Percentiles rank a stretch among this genome's conserved stretches.
Evolutionary conservation across 1,140 invertebrate genomes (phyloP).

Genomic region (Melitaea cinxia): DNA sequence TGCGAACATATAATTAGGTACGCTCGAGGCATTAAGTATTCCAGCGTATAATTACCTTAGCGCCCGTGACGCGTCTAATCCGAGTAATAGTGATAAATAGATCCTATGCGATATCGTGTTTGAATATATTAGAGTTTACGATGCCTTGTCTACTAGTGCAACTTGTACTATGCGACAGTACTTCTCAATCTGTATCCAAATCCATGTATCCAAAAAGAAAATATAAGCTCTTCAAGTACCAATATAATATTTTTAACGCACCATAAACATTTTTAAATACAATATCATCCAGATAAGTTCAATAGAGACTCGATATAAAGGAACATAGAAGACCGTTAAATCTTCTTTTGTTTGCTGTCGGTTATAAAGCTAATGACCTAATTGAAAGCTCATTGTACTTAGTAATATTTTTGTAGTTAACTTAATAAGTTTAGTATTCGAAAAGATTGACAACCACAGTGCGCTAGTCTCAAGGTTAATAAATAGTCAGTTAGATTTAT

Average conservation of each 20-base stretch:
- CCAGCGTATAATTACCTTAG: constrained; percentile 60
- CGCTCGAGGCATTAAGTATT: constrained; percentile 58
- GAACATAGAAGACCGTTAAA: too few species aligned
- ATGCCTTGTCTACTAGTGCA: background rate
- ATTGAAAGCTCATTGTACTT: background rate
- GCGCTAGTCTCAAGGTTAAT: constrained; percentile 1
- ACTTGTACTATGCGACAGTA: background rate
- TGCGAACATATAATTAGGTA: constrained; percentile 43
- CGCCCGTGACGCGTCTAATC: constrained; percentile 64
- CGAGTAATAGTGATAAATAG: constrained; percentile 74
- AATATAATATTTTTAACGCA: too few species aligned
- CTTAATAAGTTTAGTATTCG: background rate
- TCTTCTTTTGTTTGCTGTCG: too few species aligned
- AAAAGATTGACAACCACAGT: background rate
- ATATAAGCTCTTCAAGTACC: too few species aligned
- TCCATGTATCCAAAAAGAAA: too few species aligned
- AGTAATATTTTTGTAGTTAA: background rate
- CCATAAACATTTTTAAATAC: too few species aligned
- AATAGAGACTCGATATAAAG: too few species aligned
- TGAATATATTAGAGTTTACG: constrained; percentile 27
- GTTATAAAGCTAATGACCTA: too few species aligned
- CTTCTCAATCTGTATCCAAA: background rate
- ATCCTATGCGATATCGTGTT: constrained; percentile 40
- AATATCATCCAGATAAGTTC: too few species aligned
- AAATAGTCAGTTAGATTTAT: background rate